These are phyloP conservation scores for Ditula angustiorana DNA, from an alignment of 2,888 invertebrate species.

Conservation along the genomic window DNA sequence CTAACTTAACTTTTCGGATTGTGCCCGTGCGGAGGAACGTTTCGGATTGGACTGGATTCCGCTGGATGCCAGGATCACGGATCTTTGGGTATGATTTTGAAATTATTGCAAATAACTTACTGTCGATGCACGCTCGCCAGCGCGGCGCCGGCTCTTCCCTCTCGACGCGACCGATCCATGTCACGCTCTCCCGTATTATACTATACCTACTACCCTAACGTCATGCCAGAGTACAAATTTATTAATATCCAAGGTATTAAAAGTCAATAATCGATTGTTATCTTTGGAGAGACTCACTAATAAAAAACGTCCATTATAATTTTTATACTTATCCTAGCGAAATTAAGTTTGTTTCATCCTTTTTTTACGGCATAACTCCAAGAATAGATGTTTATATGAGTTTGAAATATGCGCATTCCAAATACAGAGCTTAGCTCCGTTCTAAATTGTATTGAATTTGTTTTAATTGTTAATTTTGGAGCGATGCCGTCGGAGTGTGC, in stretches of 20 bases:
- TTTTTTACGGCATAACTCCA: neutral
- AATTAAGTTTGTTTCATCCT: neutral
- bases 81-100: conserved; percentile 81
- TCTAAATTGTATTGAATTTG: conserved; percentile 6
- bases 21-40: conserved; percentile 54
- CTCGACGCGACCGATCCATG: neutral
- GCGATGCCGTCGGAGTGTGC: neutral
- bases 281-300: neutral
- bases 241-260: neutral
- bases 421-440: conserved; percentile 5
- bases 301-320: neutral
- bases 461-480: conserved; percentile 3
- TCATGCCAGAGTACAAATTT: too few relatives aligned
- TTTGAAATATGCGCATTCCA: conserved; percentile 13
- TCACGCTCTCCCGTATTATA: neutral
- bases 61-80: conserved; percentile 58
- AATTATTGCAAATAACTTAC: conserved; percentile 78
- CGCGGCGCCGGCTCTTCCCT: conserved; percentile 11
- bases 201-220: too few relatives aligned
- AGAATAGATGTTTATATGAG: neutral
- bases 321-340: neutral
- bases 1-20: conserved; percentile 43
- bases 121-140: conserved; percentile 43
- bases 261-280: neutral
- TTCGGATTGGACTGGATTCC: conserved; percentile 54